Percentiles rank a stretch among this genome's conserved stretches.
phyloP scores from a whole-genome alignment of 2,888 invertebrate species.

The Sinhomidia bicolor region DNA sequence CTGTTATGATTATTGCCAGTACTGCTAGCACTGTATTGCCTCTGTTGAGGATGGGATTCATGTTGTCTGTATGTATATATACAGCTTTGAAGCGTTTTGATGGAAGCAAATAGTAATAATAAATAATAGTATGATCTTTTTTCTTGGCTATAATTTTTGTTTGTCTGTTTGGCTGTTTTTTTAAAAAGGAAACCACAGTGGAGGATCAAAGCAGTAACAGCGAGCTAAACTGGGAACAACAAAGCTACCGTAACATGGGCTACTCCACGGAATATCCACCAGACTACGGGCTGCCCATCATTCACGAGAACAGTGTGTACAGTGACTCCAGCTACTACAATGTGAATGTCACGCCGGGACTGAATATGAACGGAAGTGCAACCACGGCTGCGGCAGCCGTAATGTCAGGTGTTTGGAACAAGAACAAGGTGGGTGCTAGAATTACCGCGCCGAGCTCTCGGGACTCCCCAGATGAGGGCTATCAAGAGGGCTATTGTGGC shows the following conservation, averaged over 20 bases:
- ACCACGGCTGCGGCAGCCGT: slow-evolving; percentile 86
- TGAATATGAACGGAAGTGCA: slow-evolving; percentile 67
- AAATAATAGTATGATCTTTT: not conserved
- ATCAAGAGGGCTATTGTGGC: slow-evolving; percentile 93
- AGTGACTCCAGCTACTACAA: slow-evolving; percentile 79
- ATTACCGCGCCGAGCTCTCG: slow-evolving; percentile 82
- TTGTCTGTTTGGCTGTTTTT: slow-evolving; percentile 1
- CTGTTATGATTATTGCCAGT: too few relatives aligned
- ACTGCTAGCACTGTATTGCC: too few relatives aligned
- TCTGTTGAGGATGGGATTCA: slow-evolving; percentile 22
- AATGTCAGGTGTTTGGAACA: slow-evolving; percentile 92
- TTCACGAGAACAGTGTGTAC: slow-evolving; percentile 80
- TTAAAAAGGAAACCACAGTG: slow-evolving; percentile 75
- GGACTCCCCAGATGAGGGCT: slow-evolving; percentile 94
- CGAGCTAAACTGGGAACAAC: slow-evolving; percentile 80
- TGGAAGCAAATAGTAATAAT: not conserved
- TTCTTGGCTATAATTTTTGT: too few relatives aligned
- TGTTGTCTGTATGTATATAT: not conserved
- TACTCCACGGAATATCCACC: slow-evolving; percentile 86
- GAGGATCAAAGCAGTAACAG: slow-evolving; percentile 80
- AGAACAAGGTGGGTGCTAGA: slow-evolving; percentile 86
- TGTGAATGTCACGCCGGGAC: slow-evolving; percentile 71
- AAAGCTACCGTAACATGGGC: slow-evolving; percentile 80
- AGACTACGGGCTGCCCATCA: slow-evolving; percentile 90
- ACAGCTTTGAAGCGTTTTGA: not conserved